Percentiles rank a stretch among this genome's conserved stretches.
These are phyloP conservation scores for Marmota monax DNA, from an alignment of 2,113 vertebrate species.

Conservation along the genomic window DNA sequence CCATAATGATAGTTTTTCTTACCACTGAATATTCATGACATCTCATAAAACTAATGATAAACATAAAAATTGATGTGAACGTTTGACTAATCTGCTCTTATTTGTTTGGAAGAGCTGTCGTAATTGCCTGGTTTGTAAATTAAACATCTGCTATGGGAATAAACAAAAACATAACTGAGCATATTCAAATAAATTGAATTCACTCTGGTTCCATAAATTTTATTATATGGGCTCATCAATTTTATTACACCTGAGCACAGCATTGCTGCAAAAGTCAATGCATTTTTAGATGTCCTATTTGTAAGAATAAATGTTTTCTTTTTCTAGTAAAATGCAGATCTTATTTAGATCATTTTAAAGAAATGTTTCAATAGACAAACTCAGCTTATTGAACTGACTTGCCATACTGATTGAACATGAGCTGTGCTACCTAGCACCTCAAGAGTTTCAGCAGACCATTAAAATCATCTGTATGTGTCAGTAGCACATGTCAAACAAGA, in stretches of 20 bases:
- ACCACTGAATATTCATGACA: slow-evolving; percentile 91
- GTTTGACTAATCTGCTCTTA: slow-evolving; percentile 92
- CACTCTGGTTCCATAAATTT: slow-evolving; percentile 89
- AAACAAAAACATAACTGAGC: slow-evolving; percentile 92
- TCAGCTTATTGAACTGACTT: slow-evolving; percentile 12
- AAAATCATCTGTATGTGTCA: slow-evolving; percentile 3
- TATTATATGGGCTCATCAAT: slow-evolving; percentile 87
- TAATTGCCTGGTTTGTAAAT: slow-evolving; percentile 92
- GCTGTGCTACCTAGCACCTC: background rate
- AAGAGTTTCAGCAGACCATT: background rate
- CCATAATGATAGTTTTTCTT: slow-evolving; percentile 85
- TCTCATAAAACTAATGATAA: slow-evolving; percentile 92
- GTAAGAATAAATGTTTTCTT: slow-evolving; percentile 77
- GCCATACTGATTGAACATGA: background rate
- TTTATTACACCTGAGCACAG: slow-evolving; percentile 87
- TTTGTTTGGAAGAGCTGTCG: slow-evolving; percentile 90
- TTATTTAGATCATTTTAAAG: slow-evolving; percentile 59
- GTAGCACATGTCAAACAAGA: slow-evolving; percentile 22
- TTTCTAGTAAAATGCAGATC: slow-evolving; percentile 71
- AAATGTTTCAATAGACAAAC: background rate
- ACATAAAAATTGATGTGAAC: slow-evolving; percentile 92
- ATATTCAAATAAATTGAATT: slow-evolving; percentile 92
- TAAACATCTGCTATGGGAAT: slow-evolving; percentile 93
- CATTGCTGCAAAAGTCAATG: slow-evolving; percentile 51
- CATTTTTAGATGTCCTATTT: slow-evolving; percentile 79